phyloP scores from a whole-genome alignment of 2,888 invertebrate species.

The Brenthis ino region DNA sequence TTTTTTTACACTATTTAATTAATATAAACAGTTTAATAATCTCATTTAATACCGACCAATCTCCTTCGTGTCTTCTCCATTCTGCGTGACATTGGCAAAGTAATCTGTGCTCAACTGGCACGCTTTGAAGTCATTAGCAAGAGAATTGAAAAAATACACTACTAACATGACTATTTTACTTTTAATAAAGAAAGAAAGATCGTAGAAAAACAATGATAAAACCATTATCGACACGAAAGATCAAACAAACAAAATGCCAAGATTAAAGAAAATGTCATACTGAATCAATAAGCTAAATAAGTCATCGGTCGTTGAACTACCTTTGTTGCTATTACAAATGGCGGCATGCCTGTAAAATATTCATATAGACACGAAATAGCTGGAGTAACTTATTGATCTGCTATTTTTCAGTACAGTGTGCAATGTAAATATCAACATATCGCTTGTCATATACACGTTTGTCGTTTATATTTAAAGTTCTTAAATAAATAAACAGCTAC shows the following conservation, averaged over 20 bases:
- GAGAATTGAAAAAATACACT: too few relatives aligned
- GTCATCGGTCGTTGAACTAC: conserved; percentile 36
- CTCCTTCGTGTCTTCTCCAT: too few relatives aligned
- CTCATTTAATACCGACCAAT: too few relatives aligned
- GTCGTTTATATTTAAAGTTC: background rate
- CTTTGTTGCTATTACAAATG: conserved; percentile 31
- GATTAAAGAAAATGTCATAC: background rate
- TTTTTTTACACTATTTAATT: too few relatives aligned
- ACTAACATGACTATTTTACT: too few relatives aligned
- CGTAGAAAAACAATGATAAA: too few relatives aligned
- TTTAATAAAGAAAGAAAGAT: too few relatives aligned
- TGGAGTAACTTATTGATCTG: conserved; percentile 35
- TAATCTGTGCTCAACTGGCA: too few relatives aligned
- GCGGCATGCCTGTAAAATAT: conserved; percentile 39
- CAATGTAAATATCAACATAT: conserved; percentile 20
- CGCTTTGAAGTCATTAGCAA: too few relatives aligned
- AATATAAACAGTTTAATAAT: too few relatives aligned
- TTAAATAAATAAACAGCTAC: background rate
- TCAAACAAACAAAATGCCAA: background rate
- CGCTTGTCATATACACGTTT: conserved; percentile 15
- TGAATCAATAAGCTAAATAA: conserved; percentile 23
- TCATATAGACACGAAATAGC: conserved; percentile 36
- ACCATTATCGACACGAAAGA: too few relatives aligned
- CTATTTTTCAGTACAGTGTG: conserved; percentile 23
- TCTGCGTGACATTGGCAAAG: too few relatives aligned